These are phyloP conservation scores for Toxotes jaculatrix DNA, from an alignment of 2,113 vertebrate species.

Conservation along the genomic window DNA sequence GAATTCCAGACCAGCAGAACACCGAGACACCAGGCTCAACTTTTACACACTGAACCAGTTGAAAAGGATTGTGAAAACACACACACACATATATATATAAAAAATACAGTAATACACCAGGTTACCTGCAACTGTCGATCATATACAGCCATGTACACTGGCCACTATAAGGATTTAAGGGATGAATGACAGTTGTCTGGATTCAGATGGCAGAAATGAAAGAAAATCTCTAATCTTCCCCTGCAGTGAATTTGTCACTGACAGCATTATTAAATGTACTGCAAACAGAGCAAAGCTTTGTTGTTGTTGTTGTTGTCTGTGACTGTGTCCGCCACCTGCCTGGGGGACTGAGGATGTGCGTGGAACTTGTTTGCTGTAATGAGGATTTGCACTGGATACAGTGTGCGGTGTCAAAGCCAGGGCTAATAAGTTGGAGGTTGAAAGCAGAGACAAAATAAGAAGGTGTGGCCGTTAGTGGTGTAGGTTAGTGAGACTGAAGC, in stretches of 20 bases:
- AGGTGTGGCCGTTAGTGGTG: slow-evolving; percentile 3
- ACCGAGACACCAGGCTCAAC: slow-evolving; percentile 18
- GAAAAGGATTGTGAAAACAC: slow-evolving; percentile 12
- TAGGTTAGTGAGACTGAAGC: neutral
- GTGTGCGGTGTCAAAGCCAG: neutral
- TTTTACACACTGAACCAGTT: slow-evolving; percentile 23
- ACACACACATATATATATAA: neutral
- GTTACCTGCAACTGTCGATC: slow-evolving; percentile 16
- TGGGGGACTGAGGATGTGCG: slow-evolving; percentile 1
- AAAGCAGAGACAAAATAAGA: neutral
- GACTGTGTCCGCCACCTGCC: neutral
- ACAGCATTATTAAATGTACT: neutral
- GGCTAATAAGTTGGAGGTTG: neutral
- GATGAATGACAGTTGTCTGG: slow-evolving; percentile 19
- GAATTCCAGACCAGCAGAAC: slow-evolving; percentile 30
- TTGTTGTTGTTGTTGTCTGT: too few species aligned
- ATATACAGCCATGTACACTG: neutral
- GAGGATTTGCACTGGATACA: neutral
- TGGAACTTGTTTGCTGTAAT: slow-evolving; percentile 5
- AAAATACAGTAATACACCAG: slow-evolving; percentile 3
- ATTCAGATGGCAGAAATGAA: neutral
- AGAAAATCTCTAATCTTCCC: neutral
- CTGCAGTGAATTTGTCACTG: slow-evolving; percentile 1
- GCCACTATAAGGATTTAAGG: slow-evolving; percentile 5
- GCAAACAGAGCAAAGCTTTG: neutral